Conservation (phyloP, 2,888 invertebrate genomes). For the Noctua janthe region DNA sequence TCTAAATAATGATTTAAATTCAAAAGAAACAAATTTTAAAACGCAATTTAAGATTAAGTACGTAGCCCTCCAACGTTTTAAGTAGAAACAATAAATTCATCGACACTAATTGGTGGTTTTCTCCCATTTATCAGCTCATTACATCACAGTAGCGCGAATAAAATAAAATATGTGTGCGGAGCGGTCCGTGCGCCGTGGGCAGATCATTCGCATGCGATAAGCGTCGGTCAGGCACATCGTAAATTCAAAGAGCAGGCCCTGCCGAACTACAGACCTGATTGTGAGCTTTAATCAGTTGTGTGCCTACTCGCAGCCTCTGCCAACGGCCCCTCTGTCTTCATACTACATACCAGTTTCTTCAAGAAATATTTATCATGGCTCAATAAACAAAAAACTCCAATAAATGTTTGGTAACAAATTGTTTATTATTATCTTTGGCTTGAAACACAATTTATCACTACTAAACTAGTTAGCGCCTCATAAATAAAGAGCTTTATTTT, state of each 20-base stretch:
- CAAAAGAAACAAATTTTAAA: conserved; percentile 82
- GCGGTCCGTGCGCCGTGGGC: conserved; percentile 89
- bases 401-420: conserved; percentile 49
- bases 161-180: conserved; percentile 90
- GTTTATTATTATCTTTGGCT: conserved; percentile 48
- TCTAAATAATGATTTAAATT: conserved; percentile 79
- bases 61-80: conserved; percentile 89
- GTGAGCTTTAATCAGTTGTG: conserved; percentile 87
- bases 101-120: conserved; percentile 91
- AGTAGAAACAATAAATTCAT: conserved; percentile 91
- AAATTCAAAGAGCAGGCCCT: conserved; percentile 89
- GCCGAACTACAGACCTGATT: conserved; percentile 90
- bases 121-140: conserved; percentile 91
- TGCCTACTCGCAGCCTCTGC: conserved; percentile 77
- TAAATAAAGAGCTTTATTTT: conserved; percentile 56
- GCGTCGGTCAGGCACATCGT: conserved; percentile 90
- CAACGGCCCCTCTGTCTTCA: conserved; percentile 49
- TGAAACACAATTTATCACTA: conserved; percentile 50
- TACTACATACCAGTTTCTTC: conserved; percentile 51
- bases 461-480: conserved; percentile 55
- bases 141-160: conserved; percentile 91
- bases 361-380: conserved; percentile 26
- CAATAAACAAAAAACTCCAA: conserved; percentile 30
- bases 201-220: conserved; percentile 90
- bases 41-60: conserved; percentile 88